Conservation (phyloP, 2,113 vertebrate species). For the Oreochromis niloticus region DNA sequence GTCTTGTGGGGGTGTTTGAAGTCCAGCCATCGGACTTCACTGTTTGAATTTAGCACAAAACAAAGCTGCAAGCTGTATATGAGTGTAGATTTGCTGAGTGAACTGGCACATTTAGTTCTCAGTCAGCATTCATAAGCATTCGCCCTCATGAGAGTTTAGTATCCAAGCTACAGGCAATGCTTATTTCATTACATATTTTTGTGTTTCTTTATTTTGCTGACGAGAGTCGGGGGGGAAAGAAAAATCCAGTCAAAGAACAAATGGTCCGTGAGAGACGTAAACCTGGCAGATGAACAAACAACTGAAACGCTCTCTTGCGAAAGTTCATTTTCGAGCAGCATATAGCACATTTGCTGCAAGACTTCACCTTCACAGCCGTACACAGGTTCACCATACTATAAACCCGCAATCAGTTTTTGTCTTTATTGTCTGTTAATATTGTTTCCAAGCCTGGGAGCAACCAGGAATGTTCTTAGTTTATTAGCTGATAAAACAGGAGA, state of each 20-base stretch:
- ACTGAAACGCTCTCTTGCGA: background rate
- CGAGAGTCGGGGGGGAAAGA: accelerated
- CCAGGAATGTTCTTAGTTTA: background rate
- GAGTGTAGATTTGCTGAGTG: background rate
- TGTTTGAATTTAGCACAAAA: background rate
- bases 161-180: background rate
- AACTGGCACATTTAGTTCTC: constrained; percentile 33
- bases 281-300: constrained; percentile 8
- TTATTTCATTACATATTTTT: background rate
- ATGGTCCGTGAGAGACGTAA: background rate
- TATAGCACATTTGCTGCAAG: constrained; percentile 40
- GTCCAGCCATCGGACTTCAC: background rate
- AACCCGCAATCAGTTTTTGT: background rate
- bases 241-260: background rate
- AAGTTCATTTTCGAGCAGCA: constrained; percentile 10
- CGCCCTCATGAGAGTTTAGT: background rate
- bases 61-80: background rate
- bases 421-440: background rate
- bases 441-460: background rate
- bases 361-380: background rate
- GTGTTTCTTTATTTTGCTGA: constrained; percentile 7
- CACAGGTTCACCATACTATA: background rate
- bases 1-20: background rate
- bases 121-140: background rate
- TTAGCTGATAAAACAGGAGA: background rate